These are phyloP conservation scores for Galbula dea DNA, from an alignment of 2,113 vertebrate species.

Conservation along the genomic window DNA sequence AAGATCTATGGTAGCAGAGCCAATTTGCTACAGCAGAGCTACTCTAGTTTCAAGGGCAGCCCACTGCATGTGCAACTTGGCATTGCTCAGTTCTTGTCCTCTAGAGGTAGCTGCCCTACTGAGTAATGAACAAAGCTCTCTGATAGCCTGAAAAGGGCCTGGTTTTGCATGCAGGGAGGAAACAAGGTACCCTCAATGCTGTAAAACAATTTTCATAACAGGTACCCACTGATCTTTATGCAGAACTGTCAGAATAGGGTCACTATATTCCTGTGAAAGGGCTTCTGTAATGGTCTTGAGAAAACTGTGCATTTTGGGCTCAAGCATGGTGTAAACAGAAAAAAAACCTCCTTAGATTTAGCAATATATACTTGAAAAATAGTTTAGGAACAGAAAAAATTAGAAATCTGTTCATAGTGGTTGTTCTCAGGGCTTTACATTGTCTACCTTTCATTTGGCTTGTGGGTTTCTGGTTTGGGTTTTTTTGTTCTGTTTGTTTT, in stretches of 20 bases:
- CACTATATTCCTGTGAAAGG: not conserved
- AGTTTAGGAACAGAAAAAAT: not conserved
- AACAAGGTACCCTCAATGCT: not conserved
- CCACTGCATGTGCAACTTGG: fast-evolving
- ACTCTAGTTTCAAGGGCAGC: not conserved
- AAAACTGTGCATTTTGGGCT: not conserved
- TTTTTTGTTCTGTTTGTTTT: not conserved
- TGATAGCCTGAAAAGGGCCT: not conserved
- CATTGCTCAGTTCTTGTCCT: not conserved
- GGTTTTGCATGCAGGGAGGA: not conserved
- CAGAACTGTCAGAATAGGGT: not conserved
- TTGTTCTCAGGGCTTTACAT: not conserved
- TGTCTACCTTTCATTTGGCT: not conserved
- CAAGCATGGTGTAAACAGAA: not conserved
- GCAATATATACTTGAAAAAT: not conserved
- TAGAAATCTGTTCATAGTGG: not conserved
- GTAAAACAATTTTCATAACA: not conserved
- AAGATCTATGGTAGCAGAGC: not conserved
- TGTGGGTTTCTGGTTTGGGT: not conserved
- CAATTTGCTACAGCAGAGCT: not conserved
- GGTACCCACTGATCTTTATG: not conserved
- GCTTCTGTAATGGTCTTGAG: not conserved
- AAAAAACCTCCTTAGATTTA: not conserved
- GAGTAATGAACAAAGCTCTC: not conserved
- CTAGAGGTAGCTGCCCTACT: not conserved